These are phyloP conservation scores for Ganaspis sp. DNA, from an alignment of 1,140 invertebrate species.

Conservation along the genomic window DNA sequence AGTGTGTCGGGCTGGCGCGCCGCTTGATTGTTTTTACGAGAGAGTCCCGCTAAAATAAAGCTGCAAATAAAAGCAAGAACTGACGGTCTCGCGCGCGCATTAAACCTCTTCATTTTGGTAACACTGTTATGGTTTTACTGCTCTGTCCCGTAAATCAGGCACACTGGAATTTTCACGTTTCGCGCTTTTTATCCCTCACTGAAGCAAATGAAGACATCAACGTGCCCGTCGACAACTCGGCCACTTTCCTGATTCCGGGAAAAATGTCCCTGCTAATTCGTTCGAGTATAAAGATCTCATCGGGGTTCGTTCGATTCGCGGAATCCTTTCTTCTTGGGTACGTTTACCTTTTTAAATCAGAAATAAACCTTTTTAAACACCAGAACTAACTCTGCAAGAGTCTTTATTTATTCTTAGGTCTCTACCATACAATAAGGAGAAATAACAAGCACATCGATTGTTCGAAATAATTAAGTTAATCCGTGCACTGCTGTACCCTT, in stretches of 20 bases:
- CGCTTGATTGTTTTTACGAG: slow-evolving; percentile 74
- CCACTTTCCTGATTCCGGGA: slow-evolving; percentile 18
- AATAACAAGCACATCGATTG: no score
- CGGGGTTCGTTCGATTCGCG: neutral
- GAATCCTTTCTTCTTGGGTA: neutral
- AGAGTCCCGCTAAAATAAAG: slow-evolving; percentile 47
- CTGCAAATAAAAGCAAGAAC: slow-evolving; percentile 50
- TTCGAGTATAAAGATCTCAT: neutral
- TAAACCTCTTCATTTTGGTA: slow-evolving; percentile 72
- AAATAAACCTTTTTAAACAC: no score
- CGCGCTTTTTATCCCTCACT: slow-evolving; percentile 59
- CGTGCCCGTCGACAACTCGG: slow-evolving; percentile 16
- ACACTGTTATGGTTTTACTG: slow-evolving; percentile 70
- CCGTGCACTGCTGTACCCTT: no score
- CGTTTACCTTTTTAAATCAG: no score
- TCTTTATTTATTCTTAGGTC: no score
- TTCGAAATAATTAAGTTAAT: no score
- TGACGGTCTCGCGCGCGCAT: slow-evolving; percentile 53
- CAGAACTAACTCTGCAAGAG: no score
- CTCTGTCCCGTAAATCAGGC: slow-evolving; percentile 66
- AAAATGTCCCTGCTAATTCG: slow-evolving; percentile 35
- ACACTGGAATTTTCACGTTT: slow-evolving; percentile 62
- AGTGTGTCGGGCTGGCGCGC: slow-evolving; percentile 61
- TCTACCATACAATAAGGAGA: no score
- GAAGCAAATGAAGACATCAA: slow-evolving; percentile 61